Evolutionary conservation across 2,888 invertebrate species (phyloP), one percentile per base, ranked within the genome.

Genomic region (Drosophila meridiana): DNA sequence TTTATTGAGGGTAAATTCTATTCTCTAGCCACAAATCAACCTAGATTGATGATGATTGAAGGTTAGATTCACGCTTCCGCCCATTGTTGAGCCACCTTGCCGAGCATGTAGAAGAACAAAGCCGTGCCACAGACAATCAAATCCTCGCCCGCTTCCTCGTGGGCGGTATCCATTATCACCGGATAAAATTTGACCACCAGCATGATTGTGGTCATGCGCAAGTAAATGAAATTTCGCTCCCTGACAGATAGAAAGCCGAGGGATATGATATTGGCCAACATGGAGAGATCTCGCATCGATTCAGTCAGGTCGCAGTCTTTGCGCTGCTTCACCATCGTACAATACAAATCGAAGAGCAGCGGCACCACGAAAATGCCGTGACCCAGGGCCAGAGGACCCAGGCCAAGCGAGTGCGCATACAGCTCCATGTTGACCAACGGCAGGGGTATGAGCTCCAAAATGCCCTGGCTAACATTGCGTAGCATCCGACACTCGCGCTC

Each of bases 391-490:
- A 92, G 26, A 1, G 65, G 36, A 26, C 79, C 73, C n/a, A 69
- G 47, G 0, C 85, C 84, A 9, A 77, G 57, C 1, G 84, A 78
- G 2, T 60, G 56, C 4, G 52, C 43, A n/a, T 91, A 91, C 2
- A 91, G 42, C 57, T 91, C 80, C 38, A 91, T 91, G 14, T 91
- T 91, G 47, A 83, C 62, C 75, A 91, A 30, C 0, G 92, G 83
- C 61, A 91, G 42, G 0, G 91, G 86, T 9, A 82, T 61, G 11
- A 92, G 69, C 52, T 91, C 87, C 75, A 91, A 43, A 5, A 90
- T 38, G 0, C 76, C 67, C 2, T 68, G 65, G 7, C 71, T 80
- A 1, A 91, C 42, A 14, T 80, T 67, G 4, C 77, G 73, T 20
- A 79, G 6, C 32, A 56, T 74, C 2, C 60, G 73, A 5, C 45